These are phyloP conservation scores for Gymnoscopelus braueri DNA, from an alignment of 2,797 vertebrate genomes.

Conservation along the genomic window DNA sequence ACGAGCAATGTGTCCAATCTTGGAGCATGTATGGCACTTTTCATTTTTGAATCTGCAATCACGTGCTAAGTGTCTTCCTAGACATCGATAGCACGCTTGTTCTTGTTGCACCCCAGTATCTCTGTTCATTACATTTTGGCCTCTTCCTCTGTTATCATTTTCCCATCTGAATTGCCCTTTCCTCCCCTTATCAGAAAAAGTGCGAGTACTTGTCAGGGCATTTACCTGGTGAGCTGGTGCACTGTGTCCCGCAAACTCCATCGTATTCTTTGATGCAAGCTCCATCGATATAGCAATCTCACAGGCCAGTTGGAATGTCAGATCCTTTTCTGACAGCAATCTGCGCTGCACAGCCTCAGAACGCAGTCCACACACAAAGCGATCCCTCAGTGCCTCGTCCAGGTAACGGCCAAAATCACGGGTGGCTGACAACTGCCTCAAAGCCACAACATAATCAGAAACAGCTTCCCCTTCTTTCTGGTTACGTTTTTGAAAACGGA, in stretches of 20 bases:
- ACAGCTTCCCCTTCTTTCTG: neutral
- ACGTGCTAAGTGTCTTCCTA: slow-evolving; percentile 6
- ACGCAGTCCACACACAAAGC: slow-evolving; percentile 7
- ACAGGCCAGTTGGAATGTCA: slow-evolving; percentile 2
- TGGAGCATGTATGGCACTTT: slow-evolving; percentile 27
- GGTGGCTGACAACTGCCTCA: slow-evolving; percentile 11
- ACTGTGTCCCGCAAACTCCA: slow-evolving; percentile 4
- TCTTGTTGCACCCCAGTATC: neutral
- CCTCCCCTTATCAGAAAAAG: neutral
- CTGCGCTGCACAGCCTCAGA: slow-evolving; percentile 15
- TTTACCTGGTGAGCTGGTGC: neutral
- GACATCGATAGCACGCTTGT: slow-evolving; percentile 11
- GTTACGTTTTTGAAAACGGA: slow-evolving; percentile 9
- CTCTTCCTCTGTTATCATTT: neutral
- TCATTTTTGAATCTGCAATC: slow-evolving; percentile 37
- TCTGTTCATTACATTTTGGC: neutral
- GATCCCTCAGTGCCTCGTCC: slow-evolving; percentile 5
- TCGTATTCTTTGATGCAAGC: neutral
- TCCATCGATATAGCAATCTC: slow-evolving; percentile 12
- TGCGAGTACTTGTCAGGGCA: neutral
- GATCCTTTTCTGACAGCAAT: slow-evolving; percentile 21
- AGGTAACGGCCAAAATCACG: slow-evolving; percentile 2
- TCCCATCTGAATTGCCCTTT: neutral
- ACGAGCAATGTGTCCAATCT: slow-evolving; percentile 20
- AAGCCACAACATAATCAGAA: slow-evolving; percentile 10